Conservation (phyloP, 2,113 vertebrate species). For the Cnemophilus loriae region DNA sequence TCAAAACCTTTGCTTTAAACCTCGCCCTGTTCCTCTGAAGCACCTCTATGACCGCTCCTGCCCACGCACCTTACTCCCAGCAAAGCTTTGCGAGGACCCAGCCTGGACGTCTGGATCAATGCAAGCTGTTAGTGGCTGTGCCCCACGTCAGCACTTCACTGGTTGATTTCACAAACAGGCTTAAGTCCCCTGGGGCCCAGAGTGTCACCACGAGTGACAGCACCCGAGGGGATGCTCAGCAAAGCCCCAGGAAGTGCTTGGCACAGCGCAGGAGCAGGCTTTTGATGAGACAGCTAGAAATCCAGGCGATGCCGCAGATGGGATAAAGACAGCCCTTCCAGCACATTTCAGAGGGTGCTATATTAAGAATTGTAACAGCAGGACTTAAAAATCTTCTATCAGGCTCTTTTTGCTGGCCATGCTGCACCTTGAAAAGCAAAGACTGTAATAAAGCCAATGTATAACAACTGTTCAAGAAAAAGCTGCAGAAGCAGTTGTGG, state of each 20-base stretch:
- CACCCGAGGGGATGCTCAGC: not conserved
- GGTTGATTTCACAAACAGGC: not conserved
- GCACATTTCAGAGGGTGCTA: conserved; percentile 7
- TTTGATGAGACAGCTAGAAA: conserved; percentile 28
- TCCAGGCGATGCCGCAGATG: not conserved
- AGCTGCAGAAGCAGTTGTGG: not conserved
- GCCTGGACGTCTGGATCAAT: not conserved
- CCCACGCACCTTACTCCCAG: accelerated
- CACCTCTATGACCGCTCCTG: not conserved
- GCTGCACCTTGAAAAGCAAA: conserved; percentile 11
- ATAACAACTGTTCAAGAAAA: not conserved
- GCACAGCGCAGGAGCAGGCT: not conserved
- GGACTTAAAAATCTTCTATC: not conserved
- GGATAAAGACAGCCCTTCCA: not conserved
- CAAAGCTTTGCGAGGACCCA: not conserved
- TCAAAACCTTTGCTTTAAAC: not conserved
- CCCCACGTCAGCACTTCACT: not conserved
- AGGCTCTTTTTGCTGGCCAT: not conserved
- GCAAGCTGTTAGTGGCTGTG: not conserved
- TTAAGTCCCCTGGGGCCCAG: not conserved
- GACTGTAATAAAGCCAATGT: not conserved
- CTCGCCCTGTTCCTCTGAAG: not conserved
- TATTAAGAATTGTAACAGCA: conserved; percentile 12
- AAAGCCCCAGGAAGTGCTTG: not conserved
- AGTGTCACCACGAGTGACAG: not conserved